Conservation (phyloP, 2,888 invertebrate genomes). For the Kryphioiulus occultus region DNA sequence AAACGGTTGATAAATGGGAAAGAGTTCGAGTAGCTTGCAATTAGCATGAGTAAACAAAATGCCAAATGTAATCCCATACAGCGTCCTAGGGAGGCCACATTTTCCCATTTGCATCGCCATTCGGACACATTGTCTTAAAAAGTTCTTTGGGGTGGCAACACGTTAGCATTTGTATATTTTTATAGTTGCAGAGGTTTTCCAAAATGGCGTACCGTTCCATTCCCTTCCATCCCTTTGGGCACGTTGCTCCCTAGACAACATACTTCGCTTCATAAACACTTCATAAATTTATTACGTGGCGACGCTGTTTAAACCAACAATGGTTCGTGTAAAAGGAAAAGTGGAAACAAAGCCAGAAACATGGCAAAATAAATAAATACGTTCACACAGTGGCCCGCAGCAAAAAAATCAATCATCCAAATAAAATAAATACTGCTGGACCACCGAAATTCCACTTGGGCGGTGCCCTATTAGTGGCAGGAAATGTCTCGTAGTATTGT, state of each 20-base stretch:
- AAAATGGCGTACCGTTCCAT: background rate
- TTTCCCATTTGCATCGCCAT: background rate
- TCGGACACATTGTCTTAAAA: background rate
- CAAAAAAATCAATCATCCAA: background rate
- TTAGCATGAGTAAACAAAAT: background rate
- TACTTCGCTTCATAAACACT: background rate
- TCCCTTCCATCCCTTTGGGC: background rate
- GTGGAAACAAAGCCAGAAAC: background rate
- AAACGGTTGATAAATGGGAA: background rate
- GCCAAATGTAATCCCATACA: background rate
- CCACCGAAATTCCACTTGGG: background rate
- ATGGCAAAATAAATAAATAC: background rate
- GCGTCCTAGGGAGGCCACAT: background rate
- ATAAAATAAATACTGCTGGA: background rate
- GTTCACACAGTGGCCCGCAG: background rate
- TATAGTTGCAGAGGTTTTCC: background rate
- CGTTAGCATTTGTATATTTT: background rate
- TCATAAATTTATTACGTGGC: background rate
- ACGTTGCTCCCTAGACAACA: background rate
- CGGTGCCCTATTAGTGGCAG: background rate
- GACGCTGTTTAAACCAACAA: background rate
- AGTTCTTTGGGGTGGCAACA: background rate
- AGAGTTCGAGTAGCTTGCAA: background rate
- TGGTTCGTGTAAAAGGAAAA: background rate
- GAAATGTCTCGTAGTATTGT: no score